These are phyloP conservation scores for Uropetala carovei DNA, from an alignment of 2,888 invertebrate genomes.

Conservation along the genomic window DNA sequence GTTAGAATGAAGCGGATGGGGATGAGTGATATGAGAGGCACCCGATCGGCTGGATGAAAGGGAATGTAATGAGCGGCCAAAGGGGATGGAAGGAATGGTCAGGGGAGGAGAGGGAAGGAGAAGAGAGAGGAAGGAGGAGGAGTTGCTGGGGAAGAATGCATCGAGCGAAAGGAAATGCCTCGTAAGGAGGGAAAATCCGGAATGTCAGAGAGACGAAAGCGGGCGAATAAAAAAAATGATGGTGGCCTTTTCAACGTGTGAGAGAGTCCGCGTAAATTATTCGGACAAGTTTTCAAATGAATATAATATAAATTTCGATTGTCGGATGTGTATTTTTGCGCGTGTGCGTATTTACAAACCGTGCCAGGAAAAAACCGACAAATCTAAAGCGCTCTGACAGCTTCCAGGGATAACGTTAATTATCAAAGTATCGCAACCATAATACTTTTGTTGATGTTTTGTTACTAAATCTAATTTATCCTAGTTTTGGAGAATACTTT, in stretches of 20 bases:
- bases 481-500: too few species aligned
- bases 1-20: not conserved
- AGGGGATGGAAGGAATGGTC: too few species aligned
- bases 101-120: not conserved
- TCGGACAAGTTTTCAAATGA: not conserved
- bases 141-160: not conserved
- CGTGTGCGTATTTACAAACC: too few species aligned
- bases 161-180: conserved; percentile 9
- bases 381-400: too few species aligned
- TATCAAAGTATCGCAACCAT: too few species aligned
- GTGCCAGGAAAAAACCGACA: too few species aligned
- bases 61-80: not conserved
- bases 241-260: not conserved
- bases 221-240: not conserved
- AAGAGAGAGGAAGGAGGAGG: not conserved
- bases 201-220: not conserved
- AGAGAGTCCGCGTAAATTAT: not conserved
- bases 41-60: not conserved
- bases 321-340: too few species aligned
- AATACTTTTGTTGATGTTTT: too few species aligned
- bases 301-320: too few species aligned
- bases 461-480: too few species aligned
- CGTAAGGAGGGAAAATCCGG: conserved; percentile 3
- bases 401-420: too few species aligned
- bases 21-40: not conserved